Percentiles rank a stretch among this genome's conserved stretches.
These are phyloP conservation scores for Stenodera caucasica DNA, from an alignment of 2,888 invertebrate genomes.

Conservation along the genomic window DNA sequence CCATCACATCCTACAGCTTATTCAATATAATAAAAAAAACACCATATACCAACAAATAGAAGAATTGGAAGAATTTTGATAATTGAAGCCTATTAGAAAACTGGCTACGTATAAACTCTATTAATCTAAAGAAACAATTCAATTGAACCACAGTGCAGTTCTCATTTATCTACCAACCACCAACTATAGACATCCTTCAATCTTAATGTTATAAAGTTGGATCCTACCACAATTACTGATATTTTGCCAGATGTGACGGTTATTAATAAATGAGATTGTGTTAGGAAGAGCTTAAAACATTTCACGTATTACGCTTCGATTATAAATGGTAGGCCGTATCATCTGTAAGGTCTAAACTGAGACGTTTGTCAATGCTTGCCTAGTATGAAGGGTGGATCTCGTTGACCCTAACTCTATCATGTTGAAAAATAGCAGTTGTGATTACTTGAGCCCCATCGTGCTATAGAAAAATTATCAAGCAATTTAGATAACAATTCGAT, in stretches of 20 bases:
- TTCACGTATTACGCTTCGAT: constrained; percentile 23
- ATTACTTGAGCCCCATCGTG: background rate
- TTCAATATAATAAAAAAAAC: constrained; percentile 35
- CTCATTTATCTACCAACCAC: too few relatives aligned
- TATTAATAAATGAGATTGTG: constrained; percentile 29
- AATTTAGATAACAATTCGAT: too few relatives aligned
- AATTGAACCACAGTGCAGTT: too few relatives aligned
- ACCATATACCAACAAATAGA: constrained; percentile 28
- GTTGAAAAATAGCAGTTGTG: background rate
- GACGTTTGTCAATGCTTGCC: constrained; percentile 18
- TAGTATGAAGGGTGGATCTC: background rate
- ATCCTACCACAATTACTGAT: constrained; percentile 41
- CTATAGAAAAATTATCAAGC: background rate
- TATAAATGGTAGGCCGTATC: constrained; percentile 22
- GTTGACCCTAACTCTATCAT: constrained; percentile 1
- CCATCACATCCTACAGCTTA: constrained; percentile 33
- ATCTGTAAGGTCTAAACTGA: constrained; percentile 21
- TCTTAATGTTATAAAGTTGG: too few relatives aligned
- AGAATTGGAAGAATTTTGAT: constrained; percentile 42
- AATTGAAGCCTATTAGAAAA: too few relatives aligned
- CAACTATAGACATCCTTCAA: too few relatives aligned
- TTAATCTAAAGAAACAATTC: too few relatives aligned
- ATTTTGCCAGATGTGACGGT: constrained; percentile 33
- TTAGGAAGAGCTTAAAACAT: constrained; percentile 25
- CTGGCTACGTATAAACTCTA: too few relatives aligned